Percentiles rank a stretch among this genome's conserved stretches.
These are phyloP conservation scores for Hyposmocoma kahamanoa DNA, from an alignment of 1,140 invertebrate species.

Conservation along the genomic window DNA sequence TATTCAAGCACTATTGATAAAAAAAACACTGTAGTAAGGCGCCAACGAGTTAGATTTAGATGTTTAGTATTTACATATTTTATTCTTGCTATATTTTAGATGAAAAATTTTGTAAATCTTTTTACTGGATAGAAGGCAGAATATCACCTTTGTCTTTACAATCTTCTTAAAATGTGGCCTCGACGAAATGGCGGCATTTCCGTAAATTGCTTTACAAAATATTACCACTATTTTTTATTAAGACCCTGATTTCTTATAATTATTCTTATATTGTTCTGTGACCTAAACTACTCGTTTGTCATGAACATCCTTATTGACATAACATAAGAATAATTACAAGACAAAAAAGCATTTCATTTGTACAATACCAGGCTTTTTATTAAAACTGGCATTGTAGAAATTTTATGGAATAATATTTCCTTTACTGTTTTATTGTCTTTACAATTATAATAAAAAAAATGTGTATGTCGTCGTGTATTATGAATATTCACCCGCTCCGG, in stretches of 20 bases:
- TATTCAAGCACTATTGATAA: slow-evolving; percentile 24
- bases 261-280: too few species aligned
- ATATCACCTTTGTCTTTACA: too few species aligned
- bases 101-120: too few species aligned
- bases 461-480: slow-evolving; percentile 60
- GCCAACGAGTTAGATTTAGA: slow-evolving; percentile 46
- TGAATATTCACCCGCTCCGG: slow-evolving; percentile 52
- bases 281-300: too few species aligned
- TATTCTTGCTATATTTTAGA: slow-evolving; percentile 29
- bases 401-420: slow-evolving; percentile 22
- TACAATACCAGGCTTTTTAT: slow-evolving; percentile 41
- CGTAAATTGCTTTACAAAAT: neutral
- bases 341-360: slow-evolving; percentile 25
- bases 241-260: too few species aligned
- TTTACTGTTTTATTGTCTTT: slow-evolving; percentile 19
- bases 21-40: slow-evolving; percentile 29
- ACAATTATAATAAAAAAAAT: slow-evolving; percentile 31
- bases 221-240: neutral
- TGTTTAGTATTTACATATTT: slow-evolving; percentile 31
- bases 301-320: too few species aligned
- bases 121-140: too few species aligned
- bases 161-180: too few species aligned
- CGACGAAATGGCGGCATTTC: too few species aligned
- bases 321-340: too few species aligned
- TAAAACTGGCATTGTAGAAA: slow-evolving; percentile 41